phyloP scores from a whole-genome alignment of 2,797 vertebrate genomes.

The Macroramphosus scolopax region DNA sequence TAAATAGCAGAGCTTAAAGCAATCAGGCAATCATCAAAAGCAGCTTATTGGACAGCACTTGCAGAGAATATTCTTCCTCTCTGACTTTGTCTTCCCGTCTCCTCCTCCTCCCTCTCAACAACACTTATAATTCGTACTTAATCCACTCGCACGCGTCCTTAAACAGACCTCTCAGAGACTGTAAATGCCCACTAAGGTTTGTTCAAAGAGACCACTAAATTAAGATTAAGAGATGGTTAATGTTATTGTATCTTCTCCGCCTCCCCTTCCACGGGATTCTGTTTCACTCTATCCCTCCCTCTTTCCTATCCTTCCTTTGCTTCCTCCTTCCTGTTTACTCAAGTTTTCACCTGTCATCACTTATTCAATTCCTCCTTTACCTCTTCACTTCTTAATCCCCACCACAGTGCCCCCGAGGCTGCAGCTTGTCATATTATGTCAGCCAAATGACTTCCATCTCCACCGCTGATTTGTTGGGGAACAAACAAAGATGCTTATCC shows the following conservation, averaged over 20 bases:
- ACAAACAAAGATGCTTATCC: constrained; percentile 27
- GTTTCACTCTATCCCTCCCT: no score
- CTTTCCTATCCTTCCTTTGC: not conserved
- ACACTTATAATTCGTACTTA: constrained; percentile 5
- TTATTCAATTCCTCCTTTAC: constrained; percentile 36
- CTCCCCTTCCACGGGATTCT: constrained; percentile 3
- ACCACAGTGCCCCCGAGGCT: constrained; percentile 34
- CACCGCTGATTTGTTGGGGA: constrained; percentile 10
- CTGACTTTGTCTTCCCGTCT: no score
- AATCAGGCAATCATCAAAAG: no score
- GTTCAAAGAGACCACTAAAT: constrained; percentile 32
- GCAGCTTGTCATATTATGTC: constrained; percentile 36
- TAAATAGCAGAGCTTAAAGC: no score
- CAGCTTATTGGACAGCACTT: no score
- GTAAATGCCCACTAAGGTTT: constrained; percentile 30
- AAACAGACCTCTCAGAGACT: constrained; percentile 30
- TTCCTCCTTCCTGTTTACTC: constrained; percentile 4
- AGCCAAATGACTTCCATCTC: constrained; percentile 31
- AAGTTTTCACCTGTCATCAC: constrained; percentile 33
- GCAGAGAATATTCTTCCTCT: not conserved
- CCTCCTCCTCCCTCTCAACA: constrained; percentile 1
- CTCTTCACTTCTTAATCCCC: constrained; percentile 42
- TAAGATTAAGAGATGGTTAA: constrained; percentile 35
- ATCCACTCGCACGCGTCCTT: constrained; percentile 15
- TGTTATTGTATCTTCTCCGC: constrained; percentile 23